Evolutionary conservation across 1,140 invertebrate genomes (phyloP).

Genomic region (Branchinecta lynchi): DNA sequence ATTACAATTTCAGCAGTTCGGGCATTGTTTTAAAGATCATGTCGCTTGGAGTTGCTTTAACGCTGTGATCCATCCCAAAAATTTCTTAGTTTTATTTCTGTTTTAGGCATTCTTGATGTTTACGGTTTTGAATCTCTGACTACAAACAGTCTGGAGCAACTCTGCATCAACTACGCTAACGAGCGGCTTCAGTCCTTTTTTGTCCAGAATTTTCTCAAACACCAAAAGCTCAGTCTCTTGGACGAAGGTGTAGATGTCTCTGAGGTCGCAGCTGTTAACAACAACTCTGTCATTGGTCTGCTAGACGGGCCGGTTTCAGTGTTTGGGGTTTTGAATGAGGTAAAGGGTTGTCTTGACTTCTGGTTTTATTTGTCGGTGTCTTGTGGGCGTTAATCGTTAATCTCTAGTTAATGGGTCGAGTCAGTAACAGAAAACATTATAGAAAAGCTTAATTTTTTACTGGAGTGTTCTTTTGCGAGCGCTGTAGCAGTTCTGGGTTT

Average conservation of each 20-base stretch:
- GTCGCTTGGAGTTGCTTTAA: no score
- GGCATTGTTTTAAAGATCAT: no score
- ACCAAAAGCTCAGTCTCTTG: constrained; percentile 40
- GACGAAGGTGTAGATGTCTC: constrained; percentile 36
- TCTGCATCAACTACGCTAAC: constrained; percentile 59
- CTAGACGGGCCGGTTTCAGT: constrained; percentile 27
- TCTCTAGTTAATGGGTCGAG: no score
- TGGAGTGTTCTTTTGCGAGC: no score
- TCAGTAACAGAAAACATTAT: no score
- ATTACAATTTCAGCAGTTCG: no score
- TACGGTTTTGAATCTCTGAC: constrained; percentile 61
- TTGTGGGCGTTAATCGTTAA: not conserved
- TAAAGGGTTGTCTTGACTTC: constrained; percentile 21
- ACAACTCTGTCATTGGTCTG: constrained; percentile 40
- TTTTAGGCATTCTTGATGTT: constrained; percentile 43
- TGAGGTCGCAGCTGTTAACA: constrained; percentile 29
- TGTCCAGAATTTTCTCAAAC: constrained; percentile 44
- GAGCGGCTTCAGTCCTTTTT: constrained; percentile 51
- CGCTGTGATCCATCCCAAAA: not conserved
- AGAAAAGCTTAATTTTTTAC: no score
- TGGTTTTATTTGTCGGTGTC: constrained; percentile 8
- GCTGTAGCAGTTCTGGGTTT: no score
- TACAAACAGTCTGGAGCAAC: constrained; percentile 52
- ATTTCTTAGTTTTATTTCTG: not conserved
- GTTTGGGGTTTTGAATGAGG: constrained; percentile 34